These are phyloP conservation scores for Julus scanicus DNA, from an alignment of 2,888 invertebrate species.

Conservation along the genomic window DNA sequence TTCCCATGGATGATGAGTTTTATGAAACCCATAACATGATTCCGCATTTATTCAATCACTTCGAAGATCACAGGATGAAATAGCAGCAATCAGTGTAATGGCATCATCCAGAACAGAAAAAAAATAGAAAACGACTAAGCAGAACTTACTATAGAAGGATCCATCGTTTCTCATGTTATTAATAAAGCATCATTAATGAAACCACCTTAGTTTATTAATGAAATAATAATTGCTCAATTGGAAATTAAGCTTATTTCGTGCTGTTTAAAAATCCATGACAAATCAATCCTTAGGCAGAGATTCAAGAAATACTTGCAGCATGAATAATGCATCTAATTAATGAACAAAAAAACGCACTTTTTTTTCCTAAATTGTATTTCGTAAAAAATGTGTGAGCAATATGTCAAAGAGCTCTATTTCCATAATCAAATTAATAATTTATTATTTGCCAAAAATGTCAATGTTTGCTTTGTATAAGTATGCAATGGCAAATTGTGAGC, in stretches of 20 bases:
- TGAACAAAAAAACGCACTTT: slow-evolving; percentile 10
- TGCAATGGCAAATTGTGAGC: background rate
- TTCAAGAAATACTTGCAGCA: background rate
- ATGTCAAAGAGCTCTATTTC: background rate
- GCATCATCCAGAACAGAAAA: background rate
- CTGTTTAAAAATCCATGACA: background rate
- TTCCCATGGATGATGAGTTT: background rate
- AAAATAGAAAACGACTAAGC: too few species aligned
- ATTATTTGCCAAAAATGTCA: background rate
- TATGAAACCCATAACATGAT: background rate
- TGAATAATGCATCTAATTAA: slow-evolving; percentile 17
- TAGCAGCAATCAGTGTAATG: background rate
- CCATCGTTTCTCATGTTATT: background rate
- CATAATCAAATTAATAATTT: slow-evolving; percentile 18
- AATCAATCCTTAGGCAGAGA: background rate
- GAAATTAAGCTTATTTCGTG: background rate
- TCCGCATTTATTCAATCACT: too few species aligned
- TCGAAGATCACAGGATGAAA: too few species aligned
- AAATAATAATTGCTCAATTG: background rate
- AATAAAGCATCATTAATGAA: background rate
- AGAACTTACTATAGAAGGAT: background rate
- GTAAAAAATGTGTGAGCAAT: background rate
- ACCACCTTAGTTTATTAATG: background rate
- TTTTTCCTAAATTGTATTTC: background rate
- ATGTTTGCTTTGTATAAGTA: background rate